Evolutionary conservation across 2,113 vertebrate species (phyloP), one percentile per base, ranked within the genome.

Genomic region (Ploceus nigricollis): DNA sequence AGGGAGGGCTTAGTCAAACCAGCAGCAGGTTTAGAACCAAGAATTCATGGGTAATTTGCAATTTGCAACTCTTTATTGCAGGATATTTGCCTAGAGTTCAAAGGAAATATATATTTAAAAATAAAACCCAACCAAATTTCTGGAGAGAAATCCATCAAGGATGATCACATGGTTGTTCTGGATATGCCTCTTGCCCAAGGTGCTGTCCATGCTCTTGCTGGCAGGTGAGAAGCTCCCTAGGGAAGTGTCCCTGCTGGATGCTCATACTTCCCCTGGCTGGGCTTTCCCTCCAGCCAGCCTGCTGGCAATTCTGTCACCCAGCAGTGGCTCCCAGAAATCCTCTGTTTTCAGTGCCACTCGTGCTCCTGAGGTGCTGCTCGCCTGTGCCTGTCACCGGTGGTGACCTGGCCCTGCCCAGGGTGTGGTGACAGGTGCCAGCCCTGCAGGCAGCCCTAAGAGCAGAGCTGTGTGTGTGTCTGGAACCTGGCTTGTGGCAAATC

Each of bases 41-140:
- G 12, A 35, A 12, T 7, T 1, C 1, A 0, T 2, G 42, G 0
- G 1, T 31, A 0, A 30, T 33, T 45, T 81, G 22, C 5, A 1
- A 56, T 75, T 68, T 90, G 70, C 65, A 47, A 5, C 78, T 93
- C 84, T 76, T 61, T 11, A 20, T 6, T 42, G 92, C 87, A 65
- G 92, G 96, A 90, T 90, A 91, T 96, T 95, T 97, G 96, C 96
- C 94, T 84, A 64, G 92, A 96, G 90, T 76, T 87, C 57, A 6
- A 20, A 60, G 78, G 82, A 82, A 85, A 71, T 9, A 0, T 1
- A 0, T 12, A 7, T 20, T 53, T 51, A 15, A 50, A 47, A 17
- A 20, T 33, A 40, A 64, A 72, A 31, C 6, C 22, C 35, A 11
- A 3, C 30, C 39, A 61, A 77, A 82, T 89, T 96, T 58, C 31